Base-by-base conservation (phyloP, 2,888 invertebrate species). In the Busseola fusca region DNA sequence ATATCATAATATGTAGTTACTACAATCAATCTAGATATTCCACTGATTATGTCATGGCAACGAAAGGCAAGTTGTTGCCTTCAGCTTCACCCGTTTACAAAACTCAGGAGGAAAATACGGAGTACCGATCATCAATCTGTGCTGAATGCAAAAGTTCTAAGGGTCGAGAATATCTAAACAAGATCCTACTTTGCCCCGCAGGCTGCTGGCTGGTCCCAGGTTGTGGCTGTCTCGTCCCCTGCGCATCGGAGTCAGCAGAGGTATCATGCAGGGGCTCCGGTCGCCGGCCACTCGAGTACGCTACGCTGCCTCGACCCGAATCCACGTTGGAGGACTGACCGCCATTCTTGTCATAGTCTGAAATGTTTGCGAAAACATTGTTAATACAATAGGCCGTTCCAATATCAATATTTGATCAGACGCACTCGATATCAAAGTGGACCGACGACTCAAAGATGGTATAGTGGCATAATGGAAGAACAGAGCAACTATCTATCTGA, bases 291-390 rank as follows among this genome's bases (percentile, higher is more conserved):
- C 97, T 97, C 54, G 97, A 97, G 91, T 97, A 97, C 59, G 97
- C 97, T 10, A 97, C 97, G 88, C 97, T 97, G n/a, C 98, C 98
- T 81, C 98, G 95, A 27, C 98, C 98, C 0, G 97, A 98, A 91
- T 98, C 98, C 34, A 97, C 97, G 88, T 97, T 97, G 0, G 97
- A 97, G 18, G 97, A 97, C 81, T 97, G 97, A n/a, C 96, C 96
- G 9, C 97, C 97, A 64, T 97, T 96, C 90, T 97, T 97, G 89
- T 97, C 97, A 87, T 97, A 97, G 92, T 98, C 98, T 88, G 96
- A 90, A 86, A 92, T 68, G 59, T 66, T 72, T 71, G 40, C 21
- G n/a, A 56, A 42, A 73, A 66, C 63, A 69, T 81, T 59, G 14
- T 59, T 68, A 45, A 27, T 40, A 40, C 14, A 56, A 27, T 5